Evolutionary conservation across 2,113 vertebrate genomes (phyloP).

Genomic region (Engystomops pustulosus): DNA sequence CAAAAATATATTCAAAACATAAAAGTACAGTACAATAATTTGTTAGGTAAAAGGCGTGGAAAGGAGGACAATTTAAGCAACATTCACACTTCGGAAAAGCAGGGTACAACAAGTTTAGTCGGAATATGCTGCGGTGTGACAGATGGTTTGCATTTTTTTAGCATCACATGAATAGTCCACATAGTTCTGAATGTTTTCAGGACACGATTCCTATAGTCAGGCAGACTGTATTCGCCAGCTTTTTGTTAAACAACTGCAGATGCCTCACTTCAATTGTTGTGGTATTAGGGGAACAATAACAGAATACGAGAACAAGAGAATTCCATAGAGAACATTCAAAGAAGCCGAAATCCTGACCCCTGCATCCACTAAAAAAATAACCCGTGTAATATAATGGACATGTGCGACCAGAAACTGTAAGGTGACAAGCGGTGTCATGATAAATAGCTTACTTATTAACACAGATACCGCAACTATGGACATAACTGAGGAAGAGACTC

Average conservation of each 20-base stretch:
- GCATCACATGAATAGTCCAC: background rate
- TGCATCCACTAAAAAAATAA: background rate
- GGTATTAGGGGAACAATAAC: slow-evolving; percentile 19
- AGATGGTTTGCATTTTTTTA: slow-evolving; percentile 23
- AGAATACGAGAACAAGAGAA: background rate
- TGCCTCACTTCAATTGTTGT: slow-evolving; percentile 37
- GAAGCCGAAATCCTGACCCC: background rate
- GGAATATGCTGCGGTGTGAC: background rate
- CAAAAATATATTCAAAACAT: no score
- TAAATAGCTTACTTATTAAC: no score
- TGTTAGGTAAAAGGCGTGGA: no score
- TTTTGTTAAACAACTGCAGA: slow-evolving; percentile 32
- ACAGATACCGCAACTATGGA: no score
- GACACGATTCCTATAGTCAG: background rate
- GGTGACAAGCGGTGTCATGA: background rate
- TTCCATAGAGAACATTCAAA: background rate
- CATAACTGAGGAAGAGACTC: no score
- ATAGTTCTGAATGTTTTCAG: slow-evolving; percentile 35
- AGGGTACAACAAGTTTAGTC: background rate
- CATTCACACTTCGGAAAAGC: no score
- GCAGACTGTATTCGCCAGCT: background rate
- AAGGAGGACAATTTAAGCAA: no score
- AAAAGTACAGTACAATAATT: no score
- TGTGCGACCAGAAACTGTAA: background rate
- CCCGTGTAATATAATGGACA: background rate